A percentile compares a stretch with the other conserved stretches of the same genome.
Conservation (phyloP, 2,888 invertebrate genomes). For the Cephalotes varians region DNA sequence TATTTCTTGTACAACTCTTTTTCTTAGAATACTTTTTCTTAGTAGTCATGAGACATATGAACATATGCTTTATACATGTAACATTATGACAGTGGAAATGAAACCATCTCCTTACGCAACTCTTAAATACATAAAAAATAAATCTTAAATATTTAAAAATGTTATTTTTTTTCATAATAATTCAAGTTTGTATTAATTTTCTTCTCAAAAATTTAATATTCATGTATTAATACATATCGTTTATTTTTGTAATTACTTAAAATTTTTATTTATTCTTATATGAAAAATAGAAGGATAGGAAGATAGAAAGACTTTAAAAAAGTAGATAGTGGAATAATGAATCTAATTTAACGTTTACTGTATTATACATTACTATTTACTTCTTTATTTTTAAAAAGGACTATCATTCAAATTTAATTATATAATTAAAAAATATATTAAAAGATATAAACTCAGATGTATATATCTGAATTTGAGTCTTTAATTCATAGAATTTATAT, state of each 20-base stretch:
- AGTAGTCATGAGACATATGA: background rate
- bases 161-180: background rate
- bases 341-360: slow-evolving; percentile 3
- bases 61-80: slow-evolving; percentile 4
- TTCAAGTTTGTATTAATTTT: background rate
- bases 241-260: background rate
- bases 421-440: too few relatives aligned
- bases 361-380: background rate
- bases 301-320: background rate
- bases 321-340: background rate
- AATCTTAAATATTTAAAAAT: background rate
- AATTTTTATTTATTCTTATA: background rate
- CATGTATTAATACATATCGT: background rate
- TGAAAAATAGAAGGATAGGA: slow-evolving; percentile 12
- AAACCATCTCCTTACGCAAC: background rate
- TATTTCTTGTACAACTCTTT: background rate
- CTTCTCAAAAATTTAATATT: background rate
- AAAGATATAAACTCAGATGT: too few relatives aligned
- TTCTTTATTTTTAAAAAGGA: background rate
- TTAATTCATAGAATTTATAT: slow-evolving; percentile 19
- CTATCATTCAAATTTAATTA: too few relatives aligned
- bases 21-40: background rate
- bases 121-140: slow-evolving; percentile 9
- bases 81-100: too few relatives aligned
- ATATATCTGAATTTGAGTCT: slow-evolving; percentile 23